A percentile compares a stretch with the other conserved stretches of the same genome.
Evolutionary conservation across 2,113 vertebrate genomes (phyloP).

Genomic region (Turnix velox): DNA sequence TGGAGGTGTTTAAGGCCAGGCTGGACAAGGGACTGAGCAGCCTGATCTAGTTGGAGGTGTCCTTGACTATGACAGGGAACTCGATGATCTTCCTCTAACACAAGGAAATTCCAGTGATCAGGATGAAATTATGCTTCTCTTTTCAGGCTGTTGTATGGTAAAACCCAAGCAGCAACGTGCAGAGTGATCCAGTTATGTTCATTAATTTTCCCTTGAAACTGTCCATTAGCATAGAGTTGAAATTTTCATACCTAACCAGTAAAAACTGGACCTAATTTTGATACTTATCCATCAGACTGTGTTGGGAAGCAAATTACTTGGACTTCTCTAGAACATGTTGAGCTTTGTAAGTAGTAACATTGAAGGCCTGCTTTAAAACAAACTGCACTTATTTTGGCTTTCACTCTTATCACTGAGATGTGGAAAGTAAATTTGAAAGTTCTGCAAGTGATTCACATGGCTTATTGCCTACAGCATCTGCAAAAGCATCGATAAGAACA

Average conservation of each 20-base stretch:
- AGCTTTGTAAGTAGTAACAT: not conserved
- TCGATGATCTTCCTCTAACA: too few species aligned
- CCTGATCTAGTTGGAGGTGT: too few species aligned
- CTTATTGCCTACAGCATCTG: slow-evolving; percentile 13
- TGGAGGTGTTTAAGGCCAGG: too few species aligned
- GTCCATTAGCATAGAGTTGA: not conserved
- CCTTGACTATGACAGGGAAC: too few species aligned
- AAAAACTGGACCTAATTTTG: not conserved
- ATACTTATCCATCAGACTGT: not conserved
- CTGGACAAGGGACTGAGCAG: too few species aligned
- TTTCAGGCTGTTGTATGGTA: not conserved
- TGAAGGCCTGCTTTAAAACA: not conserved
- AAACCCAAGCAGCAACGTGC: not conserved
- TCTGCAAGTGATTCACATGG: not conserved
- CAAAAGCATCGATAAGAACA: slow-evolving; percentile 18
- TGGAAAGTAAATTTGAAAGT: not conserved
- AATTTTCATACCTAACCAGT: not conserved
- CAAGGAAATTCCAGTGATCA: not conserved
- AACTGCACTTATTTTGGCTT: not conserved
- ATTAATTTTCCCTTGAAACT: not conserved
- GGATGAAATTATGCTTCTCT: not conserved
- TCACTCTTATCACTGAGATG: not conserved
- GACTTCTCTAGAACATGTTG: not conserved
- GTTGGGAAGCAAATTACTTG: not conserved
- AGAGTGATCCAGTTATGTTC: not conserved